Conservation (phyloP, 2,888 invertebrate species). For the Drosophila putrida region DNA sequence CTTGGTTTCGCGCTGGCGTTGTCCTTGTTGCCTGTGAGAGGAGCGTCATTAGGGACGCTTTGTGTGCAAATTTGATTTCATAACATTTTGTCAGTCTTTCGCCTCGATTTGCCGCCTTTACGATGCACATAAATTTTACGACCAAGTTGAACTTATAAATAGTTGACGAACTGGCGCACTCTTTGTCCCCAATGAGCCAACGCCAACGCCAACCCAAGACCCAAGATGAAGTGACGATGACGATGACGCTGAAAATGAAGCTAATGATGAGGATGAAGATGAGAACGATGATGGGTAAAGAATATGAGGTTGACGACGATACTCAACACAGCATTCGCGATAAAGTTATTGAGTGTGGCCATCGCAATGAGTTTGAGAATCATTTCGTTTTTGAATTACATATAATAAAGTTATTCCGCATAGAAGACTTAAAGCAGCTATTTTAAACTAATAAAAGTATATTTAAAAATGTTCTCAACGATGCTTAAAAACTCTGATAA, state of each 20-base stretch:
- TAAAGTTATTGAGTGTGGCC: constrained; percentile 20
- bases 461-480: too few relatives aligned
- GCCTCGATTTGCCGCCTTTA: constrained; percentile 68
- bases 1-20: constrained; percentile 16
- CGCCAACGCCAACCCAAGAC: constrained; percentile 3
- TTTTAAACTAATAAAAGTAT: neutral
- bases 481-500: too few relatives aligned
- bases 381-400: constrained; percentile 12
- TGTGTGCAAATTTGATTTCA: constrained; percentile 79
- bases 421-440: neutral
- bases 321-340: constrained; percentile 4
- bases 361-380: constrained; percentile 28
- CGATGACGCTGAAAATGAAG: constrained; percentile 20
- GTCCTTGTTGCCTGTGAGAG: constrained; percentile 28
- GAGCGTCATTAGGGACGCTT: constrained; percentile 72
- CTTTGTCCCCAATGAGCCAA: constrained; percentile 19
- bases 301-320: neutral
- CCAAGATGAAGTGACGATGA: constrained; percentile 57
- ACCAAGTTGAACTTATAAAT: constrained; percentile 73
- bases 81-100: constrained; percentile 74
- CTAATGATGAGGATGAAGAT: constrained; percentile 33
- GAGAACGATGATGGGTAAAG: constrained; percentile 22
- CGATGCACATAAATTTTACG: constrained; percentile 74
- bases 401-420: constrained; percentile 6
- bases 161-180: constrained; percentile 59